phyloP scores from a whole-genome alignment of 2,797 vertebrate species.

The Taenioides sp. region DNA sequence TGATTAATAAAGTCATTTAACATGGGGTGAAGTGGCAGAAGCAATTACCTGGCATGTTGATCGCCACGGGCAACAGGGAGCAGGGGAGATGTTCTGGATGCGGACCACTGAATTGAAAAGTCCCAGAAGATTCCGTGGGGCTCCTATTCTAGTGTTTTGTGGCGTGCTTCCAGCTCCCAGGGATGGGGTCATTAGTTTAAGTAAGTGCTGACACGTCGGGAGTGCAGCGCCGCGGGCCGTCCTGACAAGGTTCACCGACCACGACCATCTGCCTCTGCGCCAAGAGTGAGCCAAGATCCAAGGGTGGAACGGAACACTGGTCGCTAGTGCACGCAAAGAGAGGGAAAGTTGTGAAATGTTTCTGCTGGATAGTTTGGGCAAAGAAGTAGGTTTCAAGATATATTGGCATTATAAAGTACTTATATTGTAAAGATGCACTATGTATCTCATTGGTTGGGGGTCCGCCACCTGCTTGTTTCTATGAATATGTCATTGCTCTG shows the following conservation, averaged over 20 bases:
- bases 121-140: conserved; percentile 19
- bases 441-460: too few relatives aligned
- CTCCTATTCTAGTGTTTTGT: conserved; percentile 9
- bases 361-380: background rate
- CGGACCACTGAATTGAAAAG: conserved; percentile 28
- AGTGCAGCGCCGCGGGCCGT: background rate
- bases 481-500: too few relatives aligned
- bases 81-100: conserved; percentile 12
- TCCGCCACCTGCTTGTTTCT: too few relatives aligned
- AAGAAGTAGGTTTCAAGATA: background rate
- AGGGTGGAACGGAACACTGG: background rate
- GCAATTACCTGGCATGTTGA: conserved; percentile 40
- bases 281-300: conserved; percentile 1
- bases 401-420: background rate
- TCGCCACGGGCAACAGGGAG: conserved; percentile 18
- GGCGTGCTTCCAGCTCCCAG: conserved; percentile 11
- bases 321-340: background rate
- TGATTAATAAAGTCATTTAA: conserved; percentile 64
- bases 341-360: background rate
- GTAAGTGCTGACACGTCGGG: conserved; percentile 23
- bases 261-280: background rate
- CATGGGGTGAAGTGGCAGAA: conserved; percentile 23
- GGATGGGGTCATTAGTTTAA: conserved; percentile 42
- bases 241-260: conserved; percentile 5
- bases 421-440: background rate